phyloP scores from a whole-genome alignment of 2,797 vertebrate species.

The Garrulus glandarius region DNA sequence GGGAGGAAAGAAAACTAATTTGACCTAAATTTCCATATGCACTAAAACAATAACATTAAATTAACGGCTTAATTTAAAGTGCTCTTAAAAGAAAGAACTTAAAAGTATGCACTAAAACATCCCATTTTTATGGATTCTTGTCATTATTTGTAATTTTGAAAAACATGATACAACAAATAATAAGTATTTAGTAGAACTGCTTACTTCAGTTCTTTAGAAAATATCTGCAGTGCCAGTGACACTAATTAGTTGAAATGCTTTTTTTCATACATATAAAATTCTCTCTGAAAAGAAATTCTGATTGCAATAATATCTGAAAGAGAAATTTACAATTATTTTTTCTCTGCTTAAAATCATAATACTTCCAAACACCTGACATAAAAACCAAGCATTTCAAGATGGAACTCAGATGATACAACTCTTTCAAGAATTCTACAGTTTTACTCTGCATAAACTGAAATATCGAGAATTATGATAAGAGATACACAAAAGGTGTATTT shows the following conservation, averaged over 20 bases:
- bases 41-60: not conserved
- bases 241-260: not conserved
- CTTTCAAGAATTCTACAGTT: not conserved
- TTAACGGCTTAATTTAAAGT: not conserved
- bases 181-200: not conserved
- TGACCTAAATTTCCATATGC: not conserved
- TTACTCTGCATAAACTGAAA: not conserved
- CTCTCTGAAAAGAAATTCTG: not conserved
- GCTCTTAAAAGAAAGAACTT: not conserved
- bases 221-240: not conserved
- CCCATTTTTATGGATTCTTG: not conserved
- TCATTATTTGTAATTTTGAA: not conserved
- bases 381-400: not conserved
- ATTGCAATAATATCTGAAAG: not conserved
- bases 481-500: not conserved
- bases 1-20: not conserved
- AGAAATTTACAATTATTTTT: not conserved
- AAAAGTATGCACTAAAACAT: not conserved
- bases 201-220: not conserved
- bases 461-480: not conserved
- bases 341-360: not conserved
- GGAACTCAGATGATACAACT: not conserved
- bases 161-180: not conserved
- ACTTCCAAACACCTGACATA: not conserved
- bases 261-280: not conserved